phyloP scores from a whole-genome alignment of 1,140 invertebrate genomes.

The Bombus haemorrhoidalis region DNA sequence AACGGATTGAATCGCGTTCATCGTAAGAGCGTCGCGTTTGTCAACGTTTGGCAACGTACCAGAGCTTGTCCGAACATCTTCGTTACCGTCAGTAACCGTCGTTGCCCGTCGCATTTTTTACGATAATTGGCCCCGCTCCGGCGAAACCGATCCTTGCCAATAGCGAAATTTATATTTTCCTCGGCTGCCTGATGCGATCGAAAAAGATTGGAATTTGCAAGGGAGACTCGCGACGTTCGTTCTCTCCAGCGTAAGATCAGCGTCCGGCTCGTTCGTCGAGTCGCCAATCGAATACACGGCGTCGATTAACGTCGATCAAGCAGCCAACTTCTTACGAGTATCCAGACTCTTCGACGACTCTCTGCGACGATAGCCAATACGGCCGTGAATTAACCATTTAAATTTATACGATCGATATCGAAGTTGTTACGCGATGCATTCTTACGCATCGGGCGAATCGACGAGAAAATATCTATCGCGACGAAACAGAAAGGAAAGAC shows the following conservation, averaged over 20 bases:
- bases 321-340: slow-evolving; percentile 22
- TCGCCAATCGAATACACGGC: background rate
- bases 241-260: background rate
- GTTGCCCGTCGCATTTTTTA: slow-evolving; percentile 47
- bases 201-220: background rate
- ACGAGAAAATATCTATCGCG: background rate
- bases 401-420: slow-evolving; percentile 65
- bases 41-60: slow-evolving; percentile 57
- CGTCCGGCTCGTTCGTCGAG: background rate
- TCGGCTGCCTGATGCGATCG: background rate
- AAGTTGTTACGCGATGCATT: background rate
- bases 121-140: slow-evolving; percentile 46
- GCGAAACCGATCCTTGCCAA: slow-evolving; percentile 27
- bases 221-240: background rate
- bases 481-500: background rate
- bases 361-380: background rate
- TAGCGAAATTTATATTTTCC: slow-evolving; percentile 46
- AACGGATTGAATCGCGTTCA: slow-evolving; percentile 45
- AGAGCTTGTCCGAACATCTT: slow-evolving; percentile 33
- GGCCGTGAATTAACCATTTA: slow-evolving; percentile 53
- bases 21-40: slow-evolving; percentile 36
- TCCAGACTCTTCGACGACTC: background rate
- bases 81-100: slow-evolving; percentile 33
- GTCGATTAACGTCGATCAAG: slow-evolving; percentile 24
- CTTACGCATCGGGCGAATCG: background rate